Base-by-base conservation (phyloP, 35 echinoderm and acorn worm species). In the Apostichopus californicus region DNA sequence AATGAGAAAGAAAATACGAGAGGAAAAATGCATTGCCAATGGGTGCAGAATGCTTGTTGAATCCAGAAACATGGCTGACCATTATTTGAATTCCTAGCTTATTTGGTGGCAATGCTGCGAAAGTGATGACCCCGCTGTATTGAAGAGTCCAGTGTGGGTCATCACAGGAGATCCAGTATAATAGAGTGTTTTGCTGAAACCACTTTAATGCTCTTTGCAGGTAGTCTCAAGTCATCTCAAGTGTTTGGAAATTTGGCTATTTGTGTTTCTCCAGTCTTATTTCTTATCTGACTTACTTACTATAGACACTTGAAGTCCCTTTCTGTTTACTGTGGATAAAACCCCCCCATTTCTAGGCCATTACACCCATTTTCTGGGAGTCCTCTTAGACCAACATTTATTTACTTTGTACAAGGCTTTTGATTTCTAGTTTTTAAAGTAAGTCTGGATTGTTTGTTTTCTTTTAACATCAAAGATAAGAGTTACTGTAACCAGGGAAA, bases 121-220 rank as follows among this genome's bases (percentile, higher is more conserved):
- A 46, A 46, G 34, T 46, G 34, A 46, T 46, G 34, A 46, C 34
- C 34, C 2, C 1, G 2, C 34, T 3, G 2, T 46, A 46, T 46
- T 46, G 34, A 46, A 46, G 34, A 46, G 3, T 4, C 34, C 34
- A 46, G 34, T 46, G 34, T 46, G 34, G 34, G 34, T 46, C 3
- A 46, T 46, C 3, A 4, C 34, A 46, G 34, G 34, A 46, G 34
- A 46, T 46, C 34, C 34, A 46, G 34, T 46, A 46, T 46, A 46
- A 46, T 46, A 46, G 34, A 46, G 34, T 46, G 2, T 46, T 46
- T 46, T 46, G 34, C 34, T 46, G 34, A 46, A 46, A 46, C 34
- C 34, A 46, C 34, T 34, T 78, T 78, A 21, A 78, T 78, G 52
- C 77, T 78, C 77, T 78, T 78, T 78, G 77, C 77, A 14, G 77